Evolutionary conservation across 1,140 invertebrate species (phyloP).

Genomic region (Drosophila funebris): DNA sequence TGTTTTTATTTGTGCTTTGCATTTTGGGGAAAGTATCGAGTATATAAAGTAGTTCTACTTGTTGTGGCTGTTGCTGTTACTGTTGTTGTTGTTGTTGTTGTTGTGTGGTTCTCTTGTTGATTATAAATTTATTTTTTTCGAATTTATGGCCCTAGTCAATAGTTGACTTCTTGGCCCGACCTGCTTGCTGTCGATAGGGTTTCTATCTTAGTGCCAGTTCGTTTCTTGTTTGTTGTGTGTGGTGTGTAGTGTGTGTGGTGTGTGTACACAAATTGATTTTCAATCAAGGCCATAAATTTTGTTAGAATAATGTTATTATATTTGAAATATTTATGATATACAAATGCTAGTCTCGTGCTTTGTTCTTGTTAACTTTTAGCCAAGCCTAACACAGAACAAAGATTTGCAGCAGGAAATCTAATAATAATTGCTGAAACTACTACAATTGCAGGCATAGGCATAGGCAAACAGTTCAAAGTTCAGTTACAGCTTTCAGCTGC

Average conservation of each 20-base stretch:
- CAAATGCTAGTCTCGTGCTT: not conserved
- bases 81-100: not conserved
- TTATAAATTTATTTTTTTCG: slow-evolving; percentile 63
- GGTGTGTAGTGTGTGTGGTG: not conserved
- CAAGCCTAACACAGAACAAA: not conserved
- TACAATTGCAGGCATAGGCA: not conserved
- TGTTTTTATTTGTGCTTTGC: slow-evolving; percentile 61
- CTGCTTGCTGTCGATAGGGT: slow-evolving; percentile 20
- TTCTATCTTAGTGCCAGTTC: not conserved
- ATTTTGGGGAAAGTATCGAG: slow-evolving; percentile 5
- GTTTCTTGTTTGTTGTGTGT: not conserved
- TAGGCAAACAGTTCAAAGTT: slow-evolving; percentile 1
- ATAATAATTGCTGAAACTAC: not conserved
- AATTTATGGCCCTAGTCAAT: slow-evolving; percentile 68
- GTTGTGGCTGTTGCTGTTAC: not conserved
- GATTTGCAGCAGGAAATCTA: not conserved
- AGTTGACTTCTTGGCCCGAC: slow-evolving; percentile 48
- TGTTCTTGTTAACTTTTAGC: not conserved
- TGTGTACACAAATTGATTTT: slow-evolving; percentile 59
- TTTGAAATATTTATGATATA: slow-evolving; percentile 36
- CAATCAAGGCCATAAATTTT: slow-evolving; percentile 71
- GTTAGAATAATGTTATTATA: slow-evolving; percentile 30
- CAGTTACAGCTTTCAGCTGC: not conserved
- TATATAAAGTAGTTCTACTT: not conserved
- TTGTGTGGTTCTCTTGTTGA: not conserved